Evolutionary conservation across 2,888 invertebrate species (phyloP).

Genomic region (Alloplasta piceator): DNA sequence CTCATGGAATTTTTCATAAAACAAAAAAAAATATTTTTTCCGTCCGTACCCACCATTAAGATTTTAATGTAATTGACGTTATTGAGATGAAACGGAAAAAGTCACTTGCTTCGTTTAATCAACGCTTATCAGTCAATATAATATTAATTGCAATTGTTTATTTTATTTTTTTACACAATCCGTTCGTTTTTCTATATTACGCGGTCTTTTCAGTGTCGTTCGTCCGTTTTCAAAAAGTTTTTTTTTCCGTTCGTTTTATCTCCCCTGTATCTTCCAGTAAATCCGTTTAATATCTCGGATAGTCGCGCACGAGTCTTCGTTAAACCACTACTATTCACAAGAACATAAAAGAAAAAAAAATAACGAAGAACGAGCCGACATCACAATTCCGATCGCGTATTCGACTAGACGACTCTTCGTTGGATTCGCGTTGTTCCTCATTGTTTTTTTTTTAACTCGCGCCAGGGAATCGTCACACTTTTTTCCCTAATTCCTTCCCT

Average conservation of each 20-base stretch:
- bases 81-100: slow-evolving; percentile 17
- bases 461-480: slow-evolving; percentile 14
- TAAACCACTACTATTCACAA: slow-evolving; percentile 34
- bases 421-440: slow-evolving; percentile 1
- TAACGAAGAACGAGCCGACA: slow-evolving; percentile 17
- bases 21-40: neutral
- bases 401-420: slow-evolving; percentile 19
- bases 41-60: neutral
- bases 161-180: slow-evolving; percentile 62
- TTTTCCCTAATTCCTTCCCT: slow-evolving; percentile 12
- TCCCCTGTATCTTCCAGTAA: slow-evolving; percentile 23
- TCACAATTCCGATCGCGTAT: slow-evolving; percentile 32
- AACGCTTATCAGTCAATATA: slow-evolving; percentile 66
- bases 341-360: slow-evolving; percentile 28
- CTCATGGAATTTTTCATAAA: neutral
- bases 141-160: slow-evolving; percentile 69
- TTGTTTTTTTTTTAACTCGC: slow-evolving; percentile 29
- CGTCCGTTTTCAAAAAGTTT: slow-evolving; percentile 20
- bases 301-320: slow-evolving; percentile 67
- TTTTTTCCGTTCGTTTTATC: slow-evolving; percentile 38
- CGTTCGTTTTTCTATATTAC: slow-evolving; percentile 63
- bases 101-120: slow-evolving; percentile 54
- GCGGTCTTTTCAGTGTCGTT: slow-evolving; percentile 55
- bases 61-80: slow-evolving; percentile 1
- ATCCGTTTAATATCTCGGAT: slow-evolving; percentile 43